phyloP scores from a whole-genome alignment of 2,113 vertebrate species.

The Labrus mixtus region DNA sequence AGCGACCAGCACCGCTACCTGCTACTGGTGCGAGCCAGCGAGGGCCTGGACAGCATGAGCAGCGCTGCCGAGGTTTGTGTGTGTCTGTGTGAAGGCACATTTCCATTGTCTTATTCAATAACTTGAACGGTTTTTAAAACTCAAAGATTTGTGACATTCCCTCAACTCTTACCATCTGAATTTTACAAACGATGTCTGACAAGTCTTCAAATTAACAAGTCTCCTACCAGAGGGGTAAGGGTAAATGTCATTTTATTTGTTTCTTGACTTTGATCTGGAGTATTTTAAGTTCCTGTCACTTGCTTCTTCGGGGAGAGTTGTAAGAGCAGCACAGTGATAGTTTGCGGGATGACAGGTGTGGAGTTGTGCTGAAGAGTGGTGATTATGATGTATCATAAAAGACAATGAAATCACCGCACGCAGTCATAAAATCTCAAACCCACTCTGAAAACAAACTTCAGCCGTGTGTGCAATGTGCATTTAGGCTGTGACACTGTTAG shows the following conservation, averaged over 20 bases:
- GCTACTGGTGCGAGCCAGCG: constrained; percentile 86
- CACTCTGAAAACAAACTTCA: constrained; percentile 5
- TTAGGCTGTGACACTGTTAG: background rate
- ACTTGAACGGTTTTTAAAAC: constrained; percentile 10
- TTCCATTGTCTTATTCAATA: background rate
- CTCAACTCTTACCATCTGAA: background rate
- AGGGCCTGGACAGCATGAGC: constrained; percentile 83
- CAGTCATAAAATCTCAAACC: constrained; percentile 2
- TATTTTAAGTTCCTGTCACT: background rate
- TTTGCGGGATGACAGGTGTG: constrained; percentile 2
- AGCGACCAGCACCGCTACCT: constrained; percentile 87
- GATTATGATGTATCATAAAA: background rate
- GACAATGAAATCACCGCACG: constrained; percentile 23
- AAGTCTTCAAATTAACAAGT: constrained; percentile 9
- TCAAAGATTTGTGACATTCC: constrained; percentile 4
- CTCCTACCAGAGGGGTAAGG: background rate
- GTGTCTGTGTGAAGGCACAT: background rate
- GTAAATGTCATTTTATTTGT: background rate
- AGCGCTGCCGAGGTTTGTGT: constrained; percentile 87
- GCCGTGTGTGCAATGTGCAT: background rate
- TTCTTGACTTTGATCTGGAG: constrained; percentile 7
- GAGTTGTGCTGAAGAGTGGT: background rate
- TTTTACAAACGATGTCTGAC: constrained; percentile 11
- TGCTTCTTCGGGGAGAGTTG: background rate
- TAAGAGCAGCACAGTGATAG: background rate